Conservation (phyloP, 2,113 vertebrate species). For the Otus sunia region DNA sequence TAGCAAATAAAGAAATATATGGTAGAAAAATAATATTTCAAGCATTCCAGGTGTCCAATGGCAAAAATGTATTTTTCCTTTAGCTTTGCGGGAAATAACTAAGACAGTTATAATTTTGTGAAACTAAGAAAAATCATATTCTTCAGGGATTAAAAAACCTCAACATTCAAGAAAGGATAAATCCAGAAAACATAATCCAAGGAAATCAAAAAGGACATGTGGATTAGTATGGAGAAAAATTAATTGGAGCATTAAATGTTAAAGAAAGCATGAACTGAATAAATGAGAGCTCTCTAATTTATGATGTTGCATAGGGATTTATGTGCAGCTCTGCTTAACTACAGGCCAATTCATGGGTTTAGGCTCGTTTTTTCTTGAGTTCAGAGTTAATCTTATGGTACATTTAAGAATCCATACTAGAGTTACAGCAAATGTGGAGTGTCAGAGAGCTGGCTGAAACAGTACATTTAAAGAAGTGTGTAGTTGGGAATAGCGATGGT, state of each 20-base stretch:
- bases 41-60: neutral
- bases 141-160: neutral
- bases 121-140: neutral
- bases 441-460: neutral
- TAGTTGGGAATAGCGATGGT: neutral
- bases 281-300: conserved; percentile 12
- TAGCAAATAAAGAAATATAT: neutral
- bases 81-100: neutral
- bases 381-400: neutral
- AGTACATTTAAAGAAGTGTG: neutral
- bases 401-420: neutral
- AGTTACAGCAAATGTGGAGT: neutral
- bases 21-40: neutral
- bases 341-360: neutral
- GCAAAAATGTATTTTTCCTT: neutral
- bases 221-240: conserved; percentile 1
- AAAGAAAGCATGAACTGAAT: conserved; percentile 34
- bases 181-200: conserved; percentile 6
- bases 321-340: neutral
- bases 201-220: conserved; percentile 6
- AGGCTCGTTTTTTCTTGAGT: neutral
- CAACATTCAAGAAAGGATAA: neutral
- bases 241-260: conserved; percentile 39
- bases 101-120: neutral
- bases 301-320: neutral